These are phyloP conservation scores for Furnarius figulus DNA, from an alignment of 2,113 vertebrate genomes.

Conservation along the genomic window DNA sequence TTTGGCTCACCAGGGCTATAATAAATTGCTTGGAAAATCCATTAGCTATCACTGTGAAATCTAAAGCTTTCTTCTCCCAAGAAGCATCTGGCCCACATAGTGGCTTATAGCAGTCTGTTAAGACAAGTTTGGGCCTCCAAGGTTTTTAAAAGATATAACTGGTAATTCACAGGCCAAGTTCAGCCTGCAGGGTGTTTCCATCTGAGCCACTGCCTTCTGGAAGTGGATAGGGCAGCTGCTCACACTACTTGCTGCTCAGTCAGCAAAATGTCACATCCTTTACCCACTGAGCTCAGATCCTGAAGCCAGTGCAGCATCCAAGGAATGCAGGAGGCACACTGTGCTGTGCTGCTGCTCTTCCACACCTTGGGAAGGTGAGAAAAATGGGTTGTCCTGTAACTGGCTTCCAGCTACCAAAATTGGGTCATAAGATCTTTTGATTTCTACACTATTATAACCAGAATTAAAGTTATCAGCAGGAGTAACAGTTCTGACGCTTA, in stretches of 20 bases:
- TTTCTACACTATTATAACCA: neutral
- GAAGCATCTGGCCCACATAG: neutral
- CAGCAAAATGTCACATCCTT: neutral
- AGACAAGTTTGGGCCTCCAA: neutral
- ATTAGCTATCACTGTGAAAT: neutral
- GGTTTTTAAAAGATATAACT: neutral
- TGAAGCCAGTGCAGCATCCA: neutral
- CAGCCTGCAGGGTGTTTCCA: neutral
- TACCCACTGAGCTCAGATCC: neutral
- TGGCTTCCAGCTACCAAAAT: neutral
- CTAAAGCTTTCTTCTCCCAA: neutral
- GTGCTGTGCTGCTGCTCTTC: neutral
- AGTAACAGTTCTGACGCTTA: neutral
- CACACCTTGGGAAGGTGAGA: neutral
- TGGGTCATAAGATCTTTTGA: neutral
- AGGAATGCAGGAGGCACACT: neutral
- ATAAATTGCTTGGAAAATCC: neutral
- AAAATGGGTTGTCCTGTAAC: neutral
- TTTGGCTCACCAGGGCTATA: neutral
- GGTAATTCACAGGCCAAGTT: neutral
- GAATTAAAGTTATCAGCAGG: neutral
- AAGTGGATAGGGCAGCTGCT: neutral
- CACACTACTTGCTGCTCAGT: neutral
- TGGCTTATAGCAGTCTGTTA: neutral
- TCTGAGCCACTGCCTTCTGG: neutral